A percentile compares a stretch with the other conserved stretches of the same genome.
Evolutionary conservation across 2,113 vertebrate species (phyloP).

Genomic region (Gymnarchus niloticus): DNA sequence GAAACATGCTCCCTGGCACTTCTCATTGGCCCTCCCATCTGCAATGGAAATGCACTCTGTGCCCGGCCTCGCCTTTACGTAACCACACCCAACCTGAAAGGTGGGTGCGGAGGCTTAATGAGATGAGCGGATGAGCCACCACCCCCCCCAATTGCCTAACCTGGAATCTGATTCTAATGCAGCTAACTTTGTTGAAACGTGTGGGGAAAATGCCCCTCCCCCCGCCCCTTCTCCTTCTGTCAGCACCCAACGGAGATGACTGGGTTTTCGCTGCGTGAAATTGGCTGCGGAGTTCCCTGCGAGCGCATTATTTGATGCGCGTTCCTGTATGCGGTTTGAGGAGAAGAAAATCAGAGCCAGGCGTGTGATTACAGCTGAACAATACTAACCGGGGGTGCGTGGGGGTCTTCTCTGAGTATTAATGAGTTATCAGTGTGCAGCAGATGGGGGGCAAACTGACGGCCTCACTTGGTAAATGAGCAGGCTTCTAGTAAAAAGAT

Average conservation of each 20-base stretch:
- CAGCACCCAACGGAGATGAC: conserved; percentile 45
- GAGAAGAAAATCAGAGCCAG: conserved; percentile 30
- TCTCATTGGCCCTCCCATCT: background rate
- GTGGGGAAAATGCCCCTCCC: background rate
- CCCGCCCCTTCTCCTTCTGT: conserved; percentile 25
- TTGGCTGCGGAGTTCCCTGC: conserved; percentile 43
- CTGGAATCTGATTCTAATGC: background rate
- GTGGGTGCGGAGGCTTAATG: background rate
- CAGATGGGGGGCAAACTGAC: conserved; percentile 63
- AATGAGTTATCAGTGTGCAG: conserved; percentile 65
- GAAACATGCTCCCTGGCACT: background rate
- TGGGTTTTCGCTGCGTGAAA: conserved; percentile 44
- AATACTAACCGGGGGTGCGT: conserved; percentile 58
- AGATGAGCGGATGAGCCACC: conserved; percentile 15
- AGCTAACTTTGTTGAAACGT: background rate
- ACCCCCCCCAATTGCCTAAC: background rate
- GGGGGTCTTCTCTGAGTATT: conserved; percentile 55
- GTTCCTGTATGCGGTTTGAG: conserved; percentile 30
- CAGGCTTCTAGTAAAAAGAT: conserved; percentile 55
- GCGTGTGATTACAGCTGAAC: conserved; percentile 27
- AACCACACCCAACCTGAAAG: background rate
- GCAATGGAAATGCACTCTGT: background rate
- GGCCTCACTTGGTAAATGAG: conserved; percentile 58
- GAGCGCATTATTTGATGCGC: conserved; percentile 45
- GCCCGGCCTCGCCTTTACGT: background rate